These are phyloP conservation scores for Mus pahari DNA, from an alignment of 2,113 vertebrate species.

Conservation along the genomic window DNA sequence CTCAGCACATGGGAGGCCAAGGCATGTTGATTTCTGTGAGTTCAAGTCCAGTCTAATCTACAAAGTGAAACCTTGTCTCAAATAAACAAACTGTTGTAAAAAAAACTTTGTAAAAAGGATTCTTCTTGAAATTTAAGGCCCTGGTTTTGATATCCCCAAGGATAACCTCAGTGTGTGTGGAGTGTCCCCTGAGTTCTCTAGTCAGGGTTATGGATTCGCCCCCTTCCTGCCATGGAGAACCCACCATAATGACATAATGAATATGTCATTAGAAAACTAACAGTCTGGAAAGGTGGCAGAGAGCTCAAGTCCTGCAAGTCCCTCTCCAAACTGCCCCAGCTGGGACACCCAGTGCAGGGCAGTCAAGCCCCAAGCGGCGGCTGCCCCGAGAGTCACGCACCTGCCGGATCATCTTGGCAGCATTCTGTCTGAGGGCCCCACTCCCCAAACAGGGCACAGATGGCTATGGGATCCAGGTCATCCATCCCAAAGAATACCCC, in stretches of 20 bases:
- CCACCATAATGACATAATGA: too few relatives aligned
- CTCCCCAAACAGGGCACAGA: conserved; percentile 58
- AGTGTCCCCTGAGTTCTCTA: neutral
- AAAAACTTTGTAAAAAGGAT: neutral
- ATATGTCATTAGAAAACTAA: neutral
- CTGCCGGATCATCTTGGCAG: conserved; percentile 58
- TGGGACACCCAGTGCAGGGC: neutral
- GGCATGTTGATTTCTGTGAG: neutral
- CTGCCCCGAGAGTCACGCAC: conserved; percentile 37
- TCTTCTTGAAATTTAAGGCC: neutral
- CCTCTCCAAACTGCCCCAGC: neutral
- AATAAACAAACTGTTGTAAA: neutral
- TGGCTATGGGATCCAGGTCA: conserved; percentile 65
- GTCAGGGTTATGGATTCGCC: neutral
- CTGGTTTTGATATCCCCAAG: neutral
- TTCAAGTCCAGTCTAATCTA: neutral
- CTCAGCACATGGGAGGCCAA: neutral
- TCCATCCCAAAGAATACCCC: conserved; percentile 54
- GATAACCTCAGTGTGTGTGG: neutral
- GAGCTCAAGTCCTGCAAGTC: neutral
- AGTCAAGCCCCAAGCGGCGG: neutral
- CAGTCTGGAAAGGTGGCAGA: neutral
- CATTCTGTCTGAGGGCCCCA: conserved; percentile 50
- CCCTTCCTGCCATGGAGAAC: neutral
- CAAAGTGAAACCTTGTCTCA: neutral